Percentiles rank a stretch among this genome's conserved stretches.
These are phyloP conservation scores for Oncorhynchus keta DNA, from an alignment of 2,113 vertebrate genomes.

Conservation along the genomic window DNA sequence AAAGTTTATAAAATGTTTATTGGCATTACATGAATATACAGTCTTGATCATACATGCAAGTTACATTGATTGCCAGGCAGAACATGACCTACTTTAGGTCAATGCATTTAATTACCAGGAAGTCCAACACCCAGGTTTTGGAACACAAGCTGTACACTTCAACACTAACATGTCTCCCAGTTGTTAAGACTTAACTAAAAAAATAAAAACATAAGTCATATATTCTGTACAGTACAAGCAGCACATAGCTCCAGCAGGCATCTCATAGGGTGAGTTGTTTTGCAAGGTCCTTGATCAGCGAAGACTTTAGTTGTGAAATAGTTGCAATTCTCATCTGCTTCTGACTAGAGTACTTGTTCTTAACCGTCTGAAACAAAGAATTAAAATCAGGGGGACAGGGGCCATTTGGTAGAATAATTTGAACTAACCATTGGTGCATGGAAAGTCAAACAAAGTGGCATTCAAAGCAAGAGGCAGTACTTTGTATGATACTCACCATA, in stretches of 20 bases:
- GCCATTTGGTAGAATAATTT: too few species aligned
- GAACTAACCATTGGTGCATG: neutral
- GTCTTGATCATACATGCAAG: neutral
- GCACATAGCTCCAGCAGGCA: slow-evolving; percentile 54
- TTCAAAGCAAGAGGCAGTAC: neutral
- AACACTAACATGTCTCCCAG: neutral
- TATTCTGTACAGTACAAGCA: slow-evolving; percentile 57
- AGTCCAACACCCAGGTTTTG: neutral
- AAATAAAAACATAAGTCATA: slow-evolving; percentile 45
- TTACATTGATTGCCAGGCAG: neutral
- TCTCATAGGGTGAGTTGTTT: slow-evolving; percentile 55
- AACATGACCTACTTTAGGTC: neutral
- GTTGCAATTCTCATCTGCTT: slow-evolving; percentile 75
- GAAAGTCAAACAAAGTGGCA: neutral
- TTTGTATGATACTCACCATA: slow-evolving; percentile 65
- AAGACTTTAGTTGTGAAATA: slow-evolving; percentile 72
- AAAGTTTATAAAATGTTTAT: slow-evolving; percentile 40
- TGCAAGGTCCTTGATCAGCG: slow-evolving; percentile 70
- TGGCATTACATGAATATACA: slow-evolving; percentile 21
- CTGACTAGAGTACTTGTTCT: slow-evolving; percentile 79
- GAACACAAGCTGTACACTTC: neutral
- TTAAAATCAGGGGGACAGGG: neutral
- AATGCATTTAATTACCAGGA: neutral
- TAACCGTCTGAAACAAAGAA: slow-evolving; percentile 70
- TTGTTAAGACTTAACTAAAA: neutral